Conservation (phyloP, 2,113 vertebrate genomes). For the Melospiza georgiana region DNA sequence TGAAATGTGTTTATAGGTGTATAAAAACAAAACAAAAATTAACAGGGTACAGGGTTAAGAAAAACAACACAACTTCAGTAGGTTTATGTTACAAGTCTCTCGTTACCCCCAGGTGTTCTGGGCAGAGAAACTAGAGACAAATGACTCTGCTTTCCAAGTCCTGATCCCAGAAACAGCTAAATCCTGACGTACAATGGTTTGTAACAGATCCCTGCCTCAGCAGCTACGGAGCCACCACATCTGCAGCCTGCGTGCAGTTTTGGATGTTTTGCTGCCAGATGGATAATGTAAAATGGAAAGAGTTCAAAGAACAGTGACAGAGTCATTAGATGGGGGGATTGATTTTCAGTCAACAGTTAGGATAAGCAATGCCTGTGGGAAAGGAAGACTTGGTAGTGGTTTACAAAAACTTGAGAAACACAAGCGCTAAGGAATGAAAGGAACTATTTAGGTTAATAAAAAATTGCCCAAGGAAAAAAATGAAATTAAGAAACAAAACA, state of each 20-base stretch:
- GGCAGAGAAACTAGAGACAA: not conserved
- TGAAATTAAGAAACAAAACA: slow-evolving; percentile 56
- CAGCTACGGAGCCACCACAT: not conserved
- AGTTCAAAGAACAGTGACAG: slow-evolving; percentile 55
- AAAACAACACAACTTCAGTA: not conserved
- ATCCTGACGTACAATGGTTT: not conserved
- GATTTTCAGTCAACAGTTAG: slow-evolving; percentile 57
- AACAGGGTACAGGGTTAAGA: not conserved
- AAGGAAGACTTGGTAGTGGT: slow-evolving; percentile 32
- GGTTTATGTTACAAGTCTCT: not conserved
- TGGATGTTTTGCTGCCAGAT: slow-evolving; percentile 42
- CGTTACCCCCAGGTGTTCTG: not conserved
- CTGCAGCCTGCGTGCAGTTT: not conserved
- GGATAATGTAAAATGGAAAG: slow-evolving; percentile 58
- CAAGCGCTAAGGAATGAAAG: slow-evolving; percentile 3
- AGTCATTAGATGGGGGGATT: slow-evolving; percentile 31
- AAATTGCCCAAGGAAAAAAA: slow-evolving; percentile 20
- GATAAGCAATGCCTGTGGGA: slow-evolving; percentile 59
- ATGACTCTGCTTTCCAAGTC: not conserved
- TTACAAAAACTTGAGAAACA: slow-evolving; percentile 51
- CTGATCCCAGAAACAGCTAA: not conserved
- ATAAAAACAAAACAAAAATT: not conserved
- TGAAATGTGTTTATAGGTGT: not conserved
- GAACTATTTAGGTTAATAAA: slow-evolving; percentile 8
- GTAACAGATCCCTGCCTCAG: not conserved